These are phyloP conservation scores for Grantiella picta DNA, from an alignment of 2,113 vertebrate genomes.

Conservation along the genomic window DNA sequence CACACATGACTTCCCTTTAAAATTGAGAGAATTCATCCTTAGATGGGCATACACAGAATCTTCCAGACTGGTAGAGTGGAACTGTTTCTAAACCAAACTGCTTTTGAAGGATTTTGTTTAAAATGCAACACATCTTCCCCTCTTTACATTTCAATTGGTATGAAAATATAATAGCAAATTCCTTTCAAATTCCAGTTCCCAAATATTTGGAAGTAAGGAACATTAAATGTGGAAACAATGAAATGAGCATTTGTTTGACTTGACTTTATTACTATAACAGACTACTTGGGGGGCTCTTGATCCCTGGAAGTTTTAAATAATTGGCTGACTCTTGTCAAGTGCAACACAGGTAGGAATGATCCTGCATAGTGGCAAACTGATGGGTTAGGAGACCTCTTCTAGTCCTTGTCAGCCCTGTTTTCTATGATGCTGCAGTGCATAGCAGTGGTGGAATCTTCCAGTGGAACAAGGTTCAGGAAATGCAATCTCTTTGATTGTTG, in stretches of 20 bases:
- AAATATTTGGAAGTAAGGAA: not conserved
- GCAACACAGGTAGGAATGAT: not conserved
- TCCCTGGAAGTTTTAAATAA: not conserved
- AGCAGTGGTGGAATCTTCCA: not conserved
- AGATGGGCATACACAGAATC: not conserved
- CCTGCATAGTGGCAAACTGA: not conserved
- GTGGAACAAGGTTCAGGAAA: not conserved
- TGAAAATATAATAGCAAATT: not conserved
- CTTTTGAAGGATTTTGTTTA: not conserved
- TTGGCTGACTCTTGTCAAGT: not conserved
- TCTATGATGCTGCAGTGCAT: not conserved
- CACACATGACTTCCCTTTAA: not conserved
- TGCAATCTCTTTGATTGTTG: not conserved
- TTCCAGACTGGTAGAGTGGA: not conserved
- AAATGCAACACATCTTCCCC: not conserved
- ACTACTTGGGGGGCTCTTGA: not conserved
- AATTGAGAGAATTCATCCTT: not conserved
- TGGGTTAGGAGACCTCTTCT: not conserved
- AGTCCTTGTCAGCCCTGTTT: not conserved
- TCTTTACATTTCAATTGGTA: not conserved
- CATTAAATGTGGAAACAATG: not conserved
- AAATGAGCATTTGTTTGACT: not conserved
- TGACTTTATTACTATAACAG: accelerated
- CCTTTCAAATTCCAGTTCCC: not conserved
- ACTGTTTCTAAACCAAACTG: not conserved